Base-by-base conservation (phyloP, 1,140 invertebrate genomes). In the Caenorhabditis latens region DNA sequence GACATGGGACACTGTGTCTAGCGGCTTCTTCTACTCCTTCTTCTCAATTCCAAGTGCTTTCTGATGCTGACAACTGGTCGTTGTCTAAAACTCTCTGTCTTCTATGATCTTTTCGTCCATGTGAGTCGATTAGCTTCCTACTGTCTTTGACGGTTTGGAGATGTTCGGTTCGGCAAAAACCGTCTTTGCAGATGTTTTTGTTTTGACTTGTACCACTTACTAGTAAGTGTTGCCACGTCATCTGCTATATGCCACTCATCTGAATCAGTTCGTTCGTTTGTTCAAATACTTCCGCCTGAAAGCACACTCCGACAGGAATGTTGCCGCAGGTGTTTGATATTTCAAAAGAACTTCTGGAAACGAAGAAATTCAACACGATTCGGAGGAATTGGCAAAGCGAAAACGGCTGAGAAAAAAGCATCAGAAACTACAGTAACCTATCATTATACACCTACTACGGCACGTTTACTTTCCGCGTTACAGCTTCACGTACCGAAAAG, bases 361-460 rank as follows among this genome's bases (percentile, higher is more conserved):
- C 32, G 32, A 32, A 32, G 32, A 42, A 65, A 65, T 65, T 40
- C 61, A 65, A 32, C 32, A 65, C 61, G 61, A 65, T 40, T 65
- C 61, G 61, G 32, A 42, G n/a, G 57, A n/a, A 19, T 61, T 61
- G 11, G 61, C 11, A 65, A 43, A 32, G 63, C 63, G n/a, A 40
- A 42, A 65, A 24, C 40, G 46, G 8, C 46, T 79, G 71, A 11
- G 46, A 79, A 79, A n/a, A 50, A n/a, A n/a, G n/a, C 71, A 19
- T 32, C 21, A 46, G 14, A 50, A 53, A 79, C 71, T 79, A 79
- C 71, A 79, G 71, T 79, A 79, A 79, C 71, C 71, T 50, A 50
- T 79, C 13, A 79, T 79, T 79, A 79, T 79, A 79, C 71, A 79
- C 71, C 71, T 79, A 79, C 71, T 79, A 79, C 71, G 71, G 71